These are phyloP conservation scores for Microplitis manilae DNA, from an alignment of 2,888 invertebrate species.

Conservation along the genomic window DNA sequence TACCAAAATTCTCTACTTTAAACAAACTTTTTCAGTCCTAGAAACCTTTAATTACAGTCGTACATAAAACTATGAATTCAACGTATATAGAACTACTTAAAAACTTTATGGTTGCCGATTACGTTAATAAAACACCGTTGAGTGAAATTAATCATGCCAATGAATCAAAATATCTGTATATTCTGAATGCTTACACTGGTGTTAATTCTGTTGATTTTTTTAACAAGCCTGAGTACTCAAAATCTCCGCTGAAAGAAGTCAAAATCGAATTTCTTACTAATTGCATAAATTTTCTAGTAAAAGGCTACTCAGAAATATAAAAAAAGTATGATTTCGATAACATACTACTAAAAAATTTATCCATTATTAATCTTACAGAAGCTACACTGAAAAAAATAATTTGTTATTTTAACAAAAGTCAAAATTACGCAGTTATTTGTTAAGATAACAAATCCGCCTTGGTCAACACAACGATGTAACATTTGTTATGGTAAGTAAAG, in stretches of 20 bases:
- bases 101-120: not conserved
- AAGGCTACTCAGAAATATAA: conserved; percentile 43
- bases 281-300: conserved; percentile 45
- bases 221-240: conserved; percentile 33
- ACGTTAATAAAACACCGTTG: conserved; percentile 27
- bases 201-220: conserved; percentile 42
- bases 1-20: not conserved
- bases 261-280: conserved; percentile 25
- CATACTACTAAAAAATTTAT: conserved; percentile 33
- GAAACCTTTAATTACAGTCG: conserved; percentile 3
- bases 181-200: conserved; percentile 47
- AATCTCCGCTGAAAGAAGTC: conserved; percentile 6
- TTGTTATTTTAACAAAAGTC: too few relatives aligned
- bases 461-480: too few relatives aligned
- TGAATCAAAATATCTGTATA: conserved; percentile 30
- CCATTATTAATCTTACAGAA: conserved; percentile 36
- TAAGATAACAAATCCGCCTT: too few relatives aligned
- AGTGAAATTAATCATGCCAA: conserved; percentile 40
- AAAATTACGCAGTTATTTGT: too few relatives aligned
- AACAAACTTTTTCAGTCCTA: conserved; percentile 7
- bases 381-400: too few relatives aligned
- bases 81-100: not conserved
- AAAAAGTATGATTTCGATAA: conserved; percentile 51
- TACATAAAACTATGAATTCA: not conserved
- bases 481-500: too few relatives aligned